These are phyloP conservation scores for Halcyon leucocephala DNA, from an alignment of 2,797 vertebrate genomes.

Conservation along the genomic window DNA sequence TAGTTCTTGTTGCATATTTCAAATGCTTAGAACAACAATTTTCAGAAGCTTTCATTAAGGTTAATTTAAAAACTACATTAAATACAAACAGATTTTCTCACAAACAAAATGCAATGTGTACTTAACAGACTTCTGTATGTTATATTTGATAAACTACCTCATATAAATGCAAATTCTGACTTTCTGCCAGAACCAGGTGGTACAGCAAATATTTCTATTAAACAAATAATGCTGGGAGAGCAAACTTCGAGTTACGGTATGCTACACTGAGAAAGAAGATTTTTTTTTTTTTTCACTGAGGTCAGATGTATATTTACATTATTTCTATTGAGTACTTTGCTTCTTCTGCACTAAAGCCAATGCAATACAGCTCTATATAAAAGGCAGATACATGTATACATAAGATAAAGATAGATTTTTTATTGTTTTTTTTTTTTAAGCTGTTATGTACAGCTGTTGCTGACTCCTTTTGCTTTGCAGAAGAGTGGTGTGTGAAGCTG, in stretches of 20 bases:
- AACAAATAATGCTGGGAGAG: slow-evolving; percentile 85
- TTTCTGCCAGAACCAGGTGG: slow-evolving; percentile 88
- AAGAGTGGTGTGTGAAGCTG: neutral
- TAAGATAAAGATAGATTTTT: neutral
- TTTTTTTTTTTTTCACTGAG: slow-evolving; percentile 43
- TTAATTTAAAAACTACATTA: slow-evolving; percentile 88
- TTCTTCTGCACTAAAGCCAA: slow-evolving; percentile 23
- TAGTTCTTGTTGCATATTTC: slow-evolving; percentile 85
- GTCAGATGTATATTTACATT: slow-evolving; percentile 59
- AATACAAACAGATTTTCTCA: slow-evolving; percentile 88
- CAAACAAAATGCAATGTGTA: slow-evolving; percentile 88
- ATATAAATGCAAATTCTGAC: slow-evolving; percentile 90
- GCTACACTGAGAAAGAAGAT: slow-evolving; percentile 53
- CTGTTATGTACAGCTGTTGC: neutral
- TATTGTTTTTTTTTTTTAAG: neutral
- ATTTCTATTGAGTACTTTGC: slow-evolving; percentile 68
- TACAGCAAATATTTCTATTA: slow-evolving; percentile 87
- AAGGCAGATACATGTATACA: neutral
- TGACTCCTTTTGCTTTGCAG: neutral
- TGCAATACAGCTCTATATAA: neutral
- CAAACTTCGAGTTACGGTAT: slow-evolving; percentile 77
- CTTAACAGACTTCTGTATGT: slow-evolving; percentile 87
- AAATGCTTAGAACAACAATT: slow-evolving; percentile 89
- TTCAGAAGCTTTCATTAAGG: slow-evolving; percentile 89
- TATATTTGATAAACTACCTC: slow-evolving; percentile 89